These are phyloP conservation scores for Lepilemur septentrionalis DNA, from an alignment of 2,797 vertebrate genomes.

Conservation along the genomic window DNA sequence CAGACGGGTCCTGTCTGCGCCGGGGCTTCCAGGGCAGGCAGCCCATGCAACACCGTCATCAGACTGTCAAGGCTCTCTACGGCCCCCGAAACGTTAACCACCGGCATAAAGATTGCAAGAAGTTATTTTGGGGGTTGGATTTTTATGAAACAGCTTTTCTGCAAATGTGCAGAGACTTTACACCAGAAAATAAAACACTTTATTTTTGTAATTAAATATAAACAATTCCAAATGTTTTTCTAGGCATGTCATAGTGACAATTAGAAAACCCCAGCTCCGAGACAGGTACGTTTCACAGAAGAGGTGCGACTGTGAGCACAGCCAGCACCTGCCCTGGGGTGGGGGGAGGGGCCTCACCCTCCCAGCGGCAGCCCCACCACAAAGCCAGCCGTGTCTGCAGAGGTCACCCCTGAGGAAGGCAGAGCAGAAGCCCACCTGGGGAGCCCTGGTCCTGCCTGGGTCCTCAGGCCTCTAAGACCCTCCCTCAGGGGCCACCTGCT, in stretches of 20 bases:
- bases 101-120: rapidly evolving
- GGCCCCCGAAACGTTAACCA: background rate
- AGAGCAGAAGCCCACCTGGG: background rate
- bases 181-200: constrained; percentile 10
- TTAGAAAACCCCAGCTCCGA: background rate
- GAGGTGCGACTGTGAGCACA: background rate
- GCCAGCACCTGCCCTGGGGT: background rate
- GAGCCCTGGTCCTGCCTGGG: background rate
- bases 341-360: background rate
- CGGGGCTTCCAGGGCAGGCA: rapidly evolving
- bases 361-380: background rate
- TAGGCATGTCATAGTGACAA: background rate
- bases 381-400: background rate
- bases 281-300: background rate
- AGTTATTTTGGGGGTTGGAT: background rate
- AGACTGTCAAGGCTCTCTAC: background rate
- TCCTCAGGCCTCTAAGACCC: background rate
- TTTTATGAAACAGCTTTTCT: background rate
- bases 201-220: constrained; percentile 66
- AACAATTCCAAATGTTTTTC: constrained; percentile 23
- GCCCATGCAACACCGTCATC: rapidly evolving
- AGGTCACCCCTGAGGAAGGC: no score
- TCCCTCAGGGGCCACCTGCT: background rate
- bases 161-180: background rate
- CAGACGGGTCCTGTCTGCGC: background rate